These are phyloP conservation scores for Apamea epomidion DNA, from an alignment of 2,888 invertebrate genomes.

Conservation along the genomic window DNA sequence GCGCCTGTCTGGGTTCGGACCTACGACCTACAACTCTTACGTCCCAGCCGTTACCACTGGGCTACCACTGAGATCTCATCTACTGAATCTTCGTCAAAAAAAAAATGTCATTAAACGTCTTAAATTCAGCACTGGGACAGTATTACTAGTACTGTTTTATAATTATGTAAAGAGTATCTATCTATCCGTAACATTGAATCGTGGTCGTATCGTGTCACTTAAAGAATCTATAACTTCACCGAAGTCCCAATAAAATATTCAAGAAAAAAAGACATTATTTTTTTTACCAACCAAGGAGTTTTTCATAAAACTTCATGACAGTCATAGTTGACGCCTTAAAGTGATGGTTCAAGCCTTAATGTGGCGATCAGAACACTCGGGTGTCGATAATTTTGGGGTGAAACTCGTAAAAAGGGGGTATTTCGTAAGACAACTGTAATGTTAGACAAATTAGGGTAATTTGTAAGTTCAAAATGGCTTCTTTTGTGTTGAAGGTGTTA, in stretches of 20 bases:
- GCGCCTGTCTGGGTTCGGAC: too few relatives aligned
- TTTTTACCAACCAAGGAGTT: slow-evolving; percentile 40
- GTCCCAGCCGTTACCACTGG: too few relatives aligned
- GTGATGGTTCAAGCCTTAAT: slow-evolving; percentile 53
- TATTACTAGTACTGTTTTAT: too few relatives aligned
- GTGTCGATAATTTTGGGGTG: slow-evolving; percentile 67
- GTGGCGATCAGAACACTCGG: slow-evolving; percentile 66
- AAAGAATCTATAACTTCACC: slow-evolving; percentile 36
- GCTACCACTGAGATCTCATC: too few relatives aligned
- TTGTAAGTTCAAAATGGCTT: slow-evolving; percentile 54
- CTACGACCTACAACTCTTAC: too few relatives aligned
- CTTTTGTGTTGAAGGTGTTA: slow-evolving; percentile 57
- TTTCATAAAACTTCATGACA: slow-evolving; percentile 49
- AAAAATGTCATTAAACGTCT: too few relatives aligned
- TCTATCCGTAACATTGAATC: slow-evolving; percentile 13
- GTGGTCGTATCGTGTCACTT: slow-evolving; percentile 53
- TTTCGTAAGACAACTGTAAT: slow-evolving; percentile 69
- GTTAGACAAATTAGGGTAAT: slow-evolving; percentile 62
- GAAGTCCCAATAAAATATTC: slow-evolving; percentile 62
- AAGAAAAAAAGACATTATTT: slow-evolving; percentile 59
- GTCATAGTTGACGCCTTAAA: slow-evolving; percentile 63
- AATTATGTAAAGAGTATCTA: background rate
- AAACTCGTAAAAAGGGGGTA: slow-evolving; percentile 63
- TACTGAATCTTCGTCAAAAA: too few relatives aligned
- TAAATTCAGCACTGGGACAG: too few relatives aligned